Evolutionary conservation across 1,140 invertebrate species (phyloP).

Genomic region (Meloidogyne chitwoodi): DNA sequence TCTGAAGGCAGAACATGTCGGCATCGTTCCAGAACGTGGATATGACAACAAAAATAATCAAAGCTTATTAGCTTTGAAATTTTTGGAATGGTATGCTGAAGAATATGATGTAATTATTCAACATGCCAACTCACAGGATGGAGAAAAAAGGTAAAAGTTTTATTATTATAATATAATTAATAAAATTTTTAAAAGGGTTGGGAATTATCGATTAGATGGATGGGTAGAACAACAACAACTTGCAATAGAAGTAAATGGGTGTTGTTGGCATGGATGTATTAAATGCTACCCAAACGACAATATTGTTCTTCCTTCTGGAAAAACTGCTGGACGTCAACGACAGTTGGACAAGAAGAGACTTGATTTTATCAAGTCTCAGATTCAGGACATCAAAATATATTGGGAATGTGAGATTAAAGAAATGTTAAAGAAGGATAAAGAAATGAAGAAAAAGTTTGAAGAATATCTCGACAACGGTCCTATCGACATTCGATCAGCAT

Average conservation of each 20-base stretch:
- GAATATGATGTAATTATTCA: background rate
- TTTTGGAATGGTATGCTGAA: background rate
- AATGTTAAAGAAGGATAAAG: background rate
- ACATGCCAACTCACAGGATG: background rate
- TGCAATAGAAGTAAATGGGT: background rate
- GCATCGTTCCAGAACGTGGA: background rate
- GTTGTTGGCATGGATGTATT: slow-evolving; percentile 2
- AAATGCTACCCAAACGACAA: background rate
- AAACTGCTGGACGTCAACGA: background rate
- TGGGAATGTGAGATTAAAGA: slow-evolving; percentile 14
- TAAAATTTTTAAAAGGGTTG: background rate
- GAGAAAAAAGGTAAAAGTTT: background rate
- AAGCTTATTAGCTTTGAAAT: background rate
- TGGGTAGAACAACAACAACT: no score
- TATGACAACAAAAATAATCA: slow-evolving; percentile 1
- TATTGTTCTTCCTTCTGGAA: background rate
- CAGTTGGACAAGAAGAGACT: background rate
- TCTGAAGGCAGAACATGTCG: background rate
- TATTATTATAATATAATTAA: background rate
- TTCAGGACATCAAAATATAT: background rate
- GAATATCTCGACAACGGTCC: background rate
- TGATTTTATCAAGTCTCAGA: background rate
- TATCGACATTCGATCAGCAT: background rate
- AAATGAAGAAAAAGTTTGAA: background rate
- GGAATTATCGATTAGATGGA: slow-evolving; percentile 2